Conservation (phyloP, 1,140 invertebrate species). For the Drosophila miranda region DNA sequence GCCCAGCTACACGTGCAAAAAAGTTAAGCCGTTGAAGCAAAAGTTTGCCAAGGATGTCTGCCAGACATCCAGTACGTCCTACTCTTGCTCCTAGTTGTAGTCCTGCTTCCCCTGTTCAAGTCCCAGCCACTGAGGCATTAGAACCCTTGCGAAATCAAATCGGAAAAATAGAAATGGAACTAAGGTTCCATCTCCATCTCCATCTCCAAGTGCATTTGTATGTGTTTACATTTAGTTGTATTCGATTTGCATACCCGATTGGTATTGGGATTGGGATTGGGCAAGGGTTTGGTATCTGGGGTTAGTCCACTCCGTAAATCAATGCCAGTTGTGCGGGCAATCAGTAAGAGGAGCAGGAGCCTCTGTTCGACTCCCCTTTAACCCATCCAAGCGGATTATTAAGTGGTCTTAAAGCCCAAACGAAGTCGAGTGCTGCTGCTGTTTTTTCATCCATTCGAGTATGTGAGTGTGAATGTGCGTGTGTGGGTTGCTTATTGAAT, state of each 20-base stretch:
- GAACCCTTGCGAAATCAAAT: slow-evolving; percentile 64
- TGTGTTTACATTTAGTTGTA: slow-evolving; percentile 80
- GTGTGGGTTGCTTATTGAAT: slow-evolving; percentile 60
- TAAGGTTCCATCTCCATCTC: slow-evolving; percentile 15
- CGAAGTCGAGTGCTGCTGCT: slow-evolving; percentile 37
- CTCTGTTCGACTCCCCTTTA: slow-evolving; percentile 8
- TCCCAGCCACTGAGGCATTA: slow-evolving; percentile 43
- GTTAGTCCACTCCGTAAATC: slow-evolving; percentile 62
- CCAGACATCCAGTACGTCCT: slow-evolving; percentile 26
- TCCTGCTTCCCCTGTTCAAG: not conserved
- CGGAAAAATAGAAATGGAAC: slow-evolving; percentile 29
- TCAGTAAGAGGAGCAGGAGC: slow-evolving; percentile 30
- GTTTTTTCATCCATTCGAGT: not conserved
- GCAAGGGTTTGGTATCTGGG: slow-evolving; percentile 1
- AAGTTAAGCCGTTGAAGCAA: slow-evolving; percentile 72
- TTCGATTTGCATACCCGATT: slow-evolving; percentile 73
- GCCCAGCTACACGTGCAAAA: slow-evolving; percentile 66
- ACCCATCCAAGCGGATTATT: slow-evolving; percentile 67
- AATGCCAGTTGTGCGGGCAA: slow-evolving; percentile 69
- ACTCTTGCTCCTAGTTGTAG: not conserved
- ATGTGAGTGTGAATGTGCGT: not conserved
- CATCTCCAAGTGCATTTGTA: slow-evolving; percentile 56
- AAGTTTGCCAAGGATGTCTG: slow-evolving; percentile 61
- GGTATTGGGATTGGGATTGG: slow-evolving; percentile 10
- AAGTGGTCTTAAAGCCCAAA: slow-evolving; percentile 76